Base-by-base conservation (phyloP, 2,113 vertebrate genomes). In the Laticauda colubrina region DNA sequence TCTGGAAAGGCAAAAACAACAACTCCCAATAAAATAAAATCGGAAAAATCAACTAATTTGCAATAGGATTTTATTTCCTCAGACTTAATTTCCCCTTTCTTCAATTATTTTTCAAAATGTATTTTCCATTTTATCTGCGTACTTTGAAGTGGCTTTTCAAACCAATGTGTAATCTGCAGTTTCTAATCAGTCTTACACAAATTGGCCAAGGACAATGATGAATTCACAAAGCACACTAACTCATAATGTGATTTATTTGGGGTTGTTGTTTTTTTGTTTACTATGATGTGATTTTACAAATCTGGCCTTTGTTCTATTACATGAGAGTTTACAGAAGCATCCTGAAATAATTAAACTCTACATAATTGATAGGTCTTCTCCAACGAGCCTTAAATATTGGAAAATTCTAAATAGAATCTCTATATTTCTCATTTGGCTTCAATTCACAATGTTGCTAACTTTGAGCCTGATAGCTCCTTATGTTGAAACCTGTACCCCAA, bases 1-100 rank as follows among this genome's bases (percentile, higher is more conserved):
- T 98, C 99, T 99, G 95, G 57, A 64, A 94, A 95, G 93, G 89
- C 24, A 91, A 96, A 96, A 48, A 96, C 75, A 54, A 54, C 9
- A 48, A 75, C 9, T 0, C 64, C 12, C 64, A n/a, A 69, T 69
- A n/a, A 69, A 69, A 69, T 92, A 88, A 39, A 4, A 34, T 34
- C 6, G 14, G 2, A 53, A 5, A 56, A 95, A 45, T 87, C 10
- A 89, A 24, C 34, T 93, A 24, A 20, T 12, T 53, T 91, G 45
- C 55, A 89, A 4, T 92, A 55, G 3, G 92, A 39, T 90, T 89
- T 86, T 8, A 86, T 55, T 29, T 69, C 90, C 21, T n/a, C 59
- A 8, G 10, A 81, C 0, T 88, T 81, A 39, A 45, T 14, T 43
- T 89, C 89, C 53, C 85, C 91, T 91, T 92, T 48, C 91, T 85